Evolutionary conservation across 2,888 invertebrate species (phyloP), one percentile per base, ranked within the genome.

Genomic region (Heliconius sara): DNA sequence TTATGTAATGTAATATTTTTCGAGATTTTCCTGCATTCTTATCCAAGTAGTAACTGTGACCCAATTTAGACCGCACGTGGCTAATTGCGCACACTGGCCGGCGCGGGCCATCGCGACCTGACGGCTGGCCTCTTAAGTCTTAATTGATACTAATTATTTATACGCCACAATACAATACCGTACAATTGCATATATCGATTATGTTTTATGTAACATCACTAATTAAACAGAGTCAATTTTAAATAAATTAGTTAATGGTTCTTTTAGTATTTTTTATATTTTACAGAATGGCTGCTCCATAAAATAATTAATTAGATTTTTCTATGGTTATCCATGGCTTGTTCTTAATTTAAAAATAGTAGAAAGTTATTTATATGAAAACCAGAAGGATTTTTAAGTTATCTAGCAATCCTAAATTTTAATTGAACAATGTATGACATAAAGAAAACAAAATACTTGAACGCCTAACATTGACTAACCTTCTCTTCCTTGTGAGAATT

Each of bases 61-160:
- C 93, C 85, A 92, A 85, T 87, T 90, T 84, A 39, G 39, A 68
- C 83, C 86, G 88, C 89, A 89, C 89, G 88, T 89, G 90, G 84
- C 85, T 92, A 92, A 93, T 93, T 92, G 91, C 83, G 79, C 87
- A 89, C 86, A 92, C 92, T 92, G 92, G 90, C 82, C 81, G 87
- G 89, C 52, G 65, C 30, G 30, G 73, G 30, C 63, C 73, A 89
- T 86, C 83, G 76, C 86, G 89, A 88, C 89, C 90, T 89, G 89
- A 89, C 88, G 86, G 80, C 85, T 86, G 89, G 89, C 88, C 86
- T 81, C 85, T 86, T 89, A 90, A 91, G 90, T 81, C 85, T 86
- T 89, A 90, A 91, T 91, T 89, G 86, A 85, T 83, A 81, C 67
- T 70, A 68, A 83, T 78, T 65, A 6, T 43, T 43, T 47, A 65